phyloP scores from a whole-genome alignment of 2,113 vertebrate species.

The Epinephelus cyanopodus region DNA sequence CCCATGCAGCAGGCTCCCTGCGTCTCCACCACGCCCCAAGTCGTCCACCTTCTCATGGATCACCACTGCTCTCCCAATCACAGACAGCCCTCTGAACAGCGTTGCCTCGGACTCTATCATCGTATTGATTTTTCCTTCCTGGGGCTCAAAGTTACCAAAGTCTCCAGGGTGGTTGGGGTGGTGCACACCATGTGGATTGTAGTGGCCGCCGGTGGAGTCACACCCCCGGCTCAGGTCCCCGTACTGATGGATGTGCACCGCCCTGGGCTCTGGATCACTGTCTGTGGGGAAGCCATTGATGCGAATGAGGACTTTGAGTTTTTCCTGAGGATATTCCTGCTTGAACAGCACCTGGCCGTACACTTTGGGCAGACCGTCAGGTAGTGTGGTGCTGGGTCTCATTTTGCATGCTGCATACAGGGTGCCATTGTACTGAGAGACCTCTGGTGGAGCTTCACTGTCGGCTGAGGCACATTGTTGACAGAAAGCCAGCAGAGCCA shows the following conservation, averaged over 20 bases:
- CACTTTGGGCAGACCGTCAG: conserved; percentile 81
- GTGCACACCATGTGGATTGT: conserved; percentile 85
- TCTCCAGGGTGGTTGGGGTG: conserved; percentile 94
- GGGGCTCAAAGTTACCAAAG: conserved; percentile 91
- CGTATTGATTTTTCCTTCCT: conserved; percentile 83
- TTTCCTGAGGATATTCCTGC: conserved; percentile 81
- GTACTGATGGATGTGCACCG: conserved; percentile 92
- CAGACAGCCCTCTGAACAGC: conserved; percentile 83
- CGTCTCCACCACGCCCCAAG: conserved; percentile 88
- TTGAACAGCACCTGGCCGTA: conserved; percentile 88
- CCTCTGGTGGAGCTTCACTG: conserved; percentile 68
- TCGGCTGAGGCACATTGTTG: conserved; percentile 41
- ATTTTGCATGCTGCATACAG: conserved; percentile 87
- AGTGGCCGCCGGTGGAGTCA: conserved; percentile 89
- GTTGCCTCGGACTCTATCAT: conserved; percentile 79
- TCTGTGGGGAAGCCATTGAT: conserved; percentile 85
- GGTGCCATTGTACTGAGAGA: conserved; percentile 54
- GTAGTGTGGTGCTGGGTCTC: conserved; percentile 85
- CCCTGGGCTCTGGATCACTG: conserved; percentile 69
- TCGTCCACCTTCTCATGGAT: conserved; percentile 92
- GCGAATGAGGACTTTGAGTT: conserved; percentile 83
- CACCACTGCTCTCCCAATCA: conserved; percentile 91
- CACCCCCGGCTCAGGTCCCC: conserved; percentile 91
- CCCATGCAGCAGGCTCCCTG: conserved; percentile 89
- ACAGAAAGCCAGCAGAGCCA: conserved; percentile 57